Percentiles rank a stretch among this genome's conserved stretches.
phyloP scores from a whole-genome alignment of 2,113 vertebrate species.

The Thermophis baileyi region DNA sequence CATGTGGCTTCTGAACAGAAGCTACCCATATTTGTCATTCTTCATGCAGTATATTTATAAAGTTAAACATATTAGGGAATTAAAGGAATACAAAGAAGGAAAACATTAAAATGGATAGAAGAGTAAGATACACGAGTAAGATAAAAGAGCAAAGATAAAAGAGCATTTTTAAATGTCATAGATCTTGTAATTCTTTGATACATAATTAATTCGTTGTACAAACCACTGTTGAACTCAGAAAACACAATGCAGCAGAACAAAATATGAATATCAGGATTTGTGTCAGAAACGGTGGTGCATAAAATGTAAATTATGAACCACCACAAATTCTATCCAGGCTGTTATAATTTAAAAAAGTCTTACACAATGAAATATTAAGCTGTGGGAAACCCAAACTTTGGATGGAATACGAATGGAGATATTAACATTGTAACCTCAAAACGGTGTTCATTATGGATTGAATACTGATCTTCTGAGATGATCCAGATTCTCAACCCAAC shows the following conservation, averaged over 20 bases:
- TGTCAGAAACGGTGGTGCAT: background rate
- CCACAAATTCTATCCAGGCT: background rate
- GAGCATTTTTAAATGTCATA: background rate
- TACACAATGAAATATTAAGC: background rate
- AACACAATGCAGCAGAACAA: background rate
- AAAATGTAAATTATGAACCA: background rate
- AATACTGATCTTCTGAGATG: background rate
- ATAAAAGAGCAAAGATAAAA: background rate
- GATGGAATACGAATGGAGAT: background rate
- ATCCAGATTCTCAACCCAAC: background rate
- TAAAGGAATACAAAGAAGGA: background rate
- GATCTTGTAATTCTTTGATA: background rate
- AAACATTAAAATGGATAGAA: background rate
- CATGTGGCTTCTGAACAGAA: background rate
- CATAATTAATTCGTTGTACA: background rate
- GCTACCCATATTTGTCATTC: background rate
- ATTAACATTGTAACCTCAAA: background rate
- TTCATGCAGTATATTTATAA: background rate
- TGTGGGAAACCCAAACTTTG: background rate
- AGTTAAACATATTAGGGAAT: background rate
- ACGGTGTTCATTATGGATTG: background rate
- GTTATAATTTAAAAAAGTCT: background rate
- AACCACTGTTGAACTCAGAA: background rate
- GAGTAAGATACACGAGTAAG: background rate
- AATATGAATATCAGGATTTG: background rate